Evolutionary conservation across 2,888 invertebrate species (phyloP).

Genomic region (Anoplius nigerrimus): DNA sequence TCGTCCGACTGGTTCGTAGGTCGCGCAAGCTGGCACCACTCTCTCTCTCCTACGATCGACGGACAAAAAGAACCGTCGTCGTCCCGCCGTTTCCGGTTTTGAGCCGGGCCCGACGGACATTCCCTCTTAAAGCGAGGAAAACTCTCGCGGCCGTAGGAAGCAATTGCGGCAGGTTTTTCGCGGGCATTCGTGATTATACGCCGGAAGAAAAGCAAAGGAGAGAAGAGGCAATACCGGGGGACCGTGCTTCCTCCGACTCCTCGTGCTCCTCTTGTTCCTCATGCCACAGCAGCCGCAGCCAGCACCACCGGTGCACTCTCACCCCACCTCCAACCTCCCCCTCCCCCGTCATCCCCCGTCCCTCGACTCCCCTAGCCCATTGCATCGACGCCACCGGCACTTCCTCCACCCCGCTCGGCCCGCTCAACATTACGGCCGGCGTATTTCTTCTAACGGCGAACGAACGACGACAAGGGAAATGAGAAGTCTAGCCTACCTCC

Average conservation of each 20-base stretch:
- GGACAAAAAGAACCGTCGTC: too few relatives aligned
- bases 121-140: conserved; percentile 14
- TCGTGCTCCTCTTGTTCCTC: conserved; percentile 1
- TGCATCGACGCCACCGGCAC: background rate
- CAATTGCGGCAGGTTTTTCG: conserved; percentile 39
- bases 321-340: background rate
- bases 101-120: too few relatives aligned
- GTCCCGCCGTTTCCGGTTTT: too few relatives aligned
- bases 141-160: conserved; percentile 10
- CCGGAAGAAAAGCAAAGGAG: conserved; percentile 42
- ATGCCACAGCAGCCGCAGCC: too few relatives aligned
- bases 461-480: conserved; percentile 21
- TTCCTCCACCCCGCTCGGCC: background rate
- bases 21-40: too few relatives aligned
- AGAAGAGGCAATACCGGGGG: conserved; percentile 35
- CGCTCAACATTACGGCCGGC: conserved; percentile 20
- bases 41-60: too few relatives aligned
- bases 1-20: too few relatives aligned
- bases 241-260: conserved; percentile 4
- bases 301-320: too few relatives aligned
- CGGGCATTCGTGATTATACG: conserved; percentile 50
- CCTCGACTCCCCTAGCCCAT: too few relatives aligned
- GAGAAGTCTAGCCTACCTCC: conserved; percentile 23
- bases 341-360: background rate
- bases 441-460: conserved; percentile 29